phyloP scores from a whole-genome alignment of 2,888 invertebrate genomes.

The Cerceris rybyensis region DNA sequence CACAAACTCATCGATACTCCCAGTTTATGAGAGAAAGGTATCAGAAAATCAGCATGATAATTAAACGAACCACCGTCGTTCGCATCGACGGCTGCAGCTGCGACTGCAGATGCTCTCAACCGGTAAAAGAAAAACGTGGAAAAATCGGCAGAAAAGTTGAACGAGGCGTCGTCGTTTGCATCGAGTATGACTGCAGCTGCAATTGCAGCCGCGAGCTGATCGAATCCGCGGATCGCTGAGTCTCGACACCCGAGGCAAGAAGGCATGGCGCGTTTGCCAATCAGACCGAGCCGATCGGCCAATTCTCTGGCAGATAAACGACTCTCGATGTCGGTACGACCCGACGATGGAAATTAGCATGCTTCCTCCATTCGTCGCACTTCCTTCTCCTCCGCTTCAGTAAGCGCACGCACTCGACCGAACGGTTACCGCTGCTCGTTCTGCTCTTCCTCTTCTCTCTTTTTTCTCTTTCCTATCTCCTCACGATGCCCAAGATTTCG shows the following conservation, averaged over 20 bases:
- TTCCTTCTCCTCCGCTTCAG: conserved; percentile 69
- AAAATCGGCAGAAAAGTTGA: too few relatives aligned
- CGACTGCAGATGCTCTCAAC: too few relatives aligned
- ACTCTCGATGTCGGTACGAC: conserved; percentile 65
- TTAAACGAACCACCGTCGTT: too few relatives aligned
- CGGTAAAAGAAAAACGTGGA: too few relatives aligned
- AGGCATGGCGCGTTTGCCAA: conserved; percentile 41
- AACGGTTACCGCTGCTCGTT: conserved; percentile 57
- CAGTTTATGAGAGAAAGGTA: too few relatives aligned
- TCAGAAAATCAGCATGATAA: too few relatives aligned
- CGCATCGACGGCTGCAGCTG: too few relatives aligned
- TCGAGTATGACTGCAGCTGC: neutral
- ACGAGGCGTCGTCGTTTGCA: too few relatives aligned
- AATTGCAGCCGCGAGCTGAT: neutral
- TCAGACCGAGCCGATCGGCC: conserved; percentile 66
- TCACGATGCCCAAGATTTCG: neutral
- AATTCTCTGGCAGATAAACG: conserved; percentile 54
- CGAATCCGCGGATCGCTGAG: conserved; percentile 6
- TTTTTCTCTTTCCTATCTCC: conserved; percentile 17
- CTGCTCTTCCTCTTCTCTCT: conserved; percentile 27
- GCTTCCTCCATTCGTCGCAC: conserved; percentile 59
- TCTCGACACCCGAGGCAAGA: neutral
- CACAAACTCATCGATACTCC: too few relatives aligned
- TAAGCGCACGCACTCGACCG: conserved; percentile 68
- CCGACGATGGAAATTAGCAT: conserved; percentile 71